phyloP scores from a whole-genome alignment of 2,888 invertebrate species.

The Sarcophaga variegata region DNA sequence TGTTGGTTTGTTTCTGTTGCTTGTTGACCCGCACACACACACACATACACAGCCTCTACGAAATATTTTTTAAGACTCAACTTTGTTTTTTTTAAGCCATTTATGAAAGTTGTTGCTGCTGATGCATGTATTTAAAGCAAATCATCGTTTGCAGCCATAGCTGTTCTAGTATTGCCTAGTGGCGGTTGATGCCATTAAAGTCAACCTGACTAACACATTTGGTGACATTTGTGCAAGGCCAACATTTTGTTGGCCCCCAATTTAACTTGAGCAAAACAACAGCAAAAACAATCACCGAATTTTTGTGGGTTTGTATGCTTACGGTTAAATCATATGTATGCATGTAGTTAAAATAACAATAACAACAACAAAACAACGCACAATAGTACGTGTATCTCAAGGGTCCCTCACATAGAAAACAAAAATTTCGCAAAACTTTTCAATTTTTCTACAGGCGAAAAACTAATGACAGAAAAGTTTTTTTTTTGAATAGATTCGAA shows the following conservation, averaged over 20 bases:
- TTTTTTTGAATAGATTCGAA: neutral
- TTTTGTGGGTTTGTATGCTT: conserved; percentile 29
- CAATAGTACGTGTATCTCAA: conserved; percentile 51
- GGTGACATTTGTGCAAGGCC: conserved; percentile 60
- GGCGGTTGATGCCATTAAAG: neutral
- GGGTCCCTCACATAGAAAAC: conserved; percentile 21
- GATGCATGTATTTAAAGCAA: neutral
- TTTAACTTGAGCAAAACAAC: neutral
- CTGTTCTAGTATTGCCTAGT: neutral
- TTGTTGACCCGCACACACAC: too few relatives aligned
- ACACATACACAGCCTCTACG: too few relatives aligned
- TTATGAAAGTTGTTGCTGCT: conserved; percentile 19
- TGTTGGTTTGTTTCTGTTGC: neutral
- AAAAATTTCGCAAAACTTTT: conserved; percentile 36
- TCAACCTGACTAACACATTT: conserved; percentile 30
- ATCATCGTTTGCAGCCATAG: neutral
- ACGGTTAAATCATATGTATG: conserved; percentile 15
- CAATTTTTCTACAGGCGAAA: conserved; percentile 40
- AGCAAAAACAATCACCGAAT: neutral
- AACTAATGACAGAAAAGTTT: conserved; percentile 57
- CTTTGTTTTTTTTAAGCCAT: neutral
- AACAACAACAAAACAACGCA: conserved; percentile 21
- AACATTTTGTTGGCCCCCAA: conserved; percentile 18
- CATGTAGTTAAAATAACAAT: conserved; percentile 9
- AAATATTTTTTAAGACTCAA: neutral